Evolutionary conservation across 1,140 invertebrate species (phyloP).

Genomic region (roundworm (Caenorhabditis elegans)): DNA sequence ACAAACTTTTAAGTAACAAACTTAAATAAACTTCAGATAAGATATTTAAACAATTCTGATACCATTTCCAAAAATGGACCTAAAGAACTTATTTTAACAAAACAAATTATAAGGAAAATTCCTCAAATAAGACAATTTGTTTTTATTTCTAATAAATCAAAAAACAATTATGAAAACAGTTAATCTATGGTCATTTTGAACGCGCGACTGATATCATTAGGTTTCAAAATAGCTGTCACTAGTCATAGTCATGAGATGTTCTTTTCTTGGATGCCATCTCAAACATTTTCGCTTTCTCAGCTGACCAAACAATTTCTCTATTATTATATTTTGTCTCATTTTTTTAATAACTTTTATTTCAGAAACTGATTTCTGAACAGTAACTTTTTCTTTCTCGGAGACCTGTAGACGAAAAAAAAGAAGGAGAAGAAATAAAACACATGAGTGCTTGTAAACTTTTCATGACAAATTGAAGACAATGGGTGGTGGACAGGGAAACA

Average conservation of each 20-base stretch:
- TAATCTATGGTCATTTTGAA: constrained; percentile 1
- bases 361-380: neutral
- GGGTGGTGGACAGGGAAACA: neutral
- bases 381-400: too few species aligned
- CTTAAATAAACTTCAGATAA: too few species aligned
- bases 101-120: too few species aligned
- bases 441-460: neutral
- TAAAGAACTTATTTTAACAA: too few species aligned
- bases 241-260: constrained; percentile 2
- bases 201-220: neutral
- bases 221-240: constrained; percentile 23
- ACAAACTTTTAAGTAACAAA: too few species aligned
- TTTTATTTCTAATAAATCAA: neutral
- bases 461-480: neutral
- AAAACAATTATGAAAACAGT: neutral
- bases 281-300: too few species aligned
- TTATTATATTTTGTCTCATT: neutral
- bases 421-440: neutral
- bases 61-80: too few species aligned
- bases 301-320: neutral
- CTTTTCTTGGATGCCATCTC: neutral
- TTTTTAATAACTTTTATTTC: neutral
- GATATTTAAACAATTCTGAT: too few species aligned
- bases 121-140: too few species aligned
- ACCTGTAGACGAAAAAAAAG: too few species aligned